Conservation (phyloP, 2,888 invertebrate species). For the Plagodis pulveraria region DNA sequence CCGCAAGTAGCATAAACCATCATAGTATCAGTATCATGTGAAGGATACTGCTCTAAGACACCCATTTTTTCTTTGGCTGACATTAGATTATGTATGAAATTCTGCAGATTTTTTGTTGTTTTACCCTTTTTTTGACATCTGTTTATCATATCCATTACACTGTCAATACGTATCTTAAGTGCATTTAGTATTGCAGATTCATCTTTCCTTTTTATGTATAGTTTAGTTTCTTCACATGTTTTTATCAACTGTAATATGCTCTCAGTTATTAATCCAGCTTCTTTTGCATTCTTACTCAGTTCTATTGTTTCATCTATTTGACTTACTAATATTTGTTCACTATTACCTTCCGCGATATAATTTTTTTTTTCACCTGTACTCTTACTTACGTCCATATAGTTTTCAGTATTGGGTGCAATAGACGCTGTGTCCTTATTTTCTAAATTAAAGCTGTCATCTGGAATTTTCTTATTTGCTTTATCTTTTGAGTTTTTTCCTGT, state of each 20-base stretch:
- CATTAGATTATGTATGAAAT: constrained; percentile 45
- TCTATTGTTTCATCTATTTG: constrained; percentile 46
- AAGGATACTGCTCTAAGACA: not conserved
- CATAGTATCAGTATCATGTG: constrained; percentile 5
- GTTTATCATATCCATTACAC: constrained; percentile 43
- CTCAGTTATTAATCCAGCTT: constrained; percentile 42
- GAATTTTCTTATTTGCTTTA: not conserved
- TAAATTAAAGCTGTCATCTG: too few species aligned
- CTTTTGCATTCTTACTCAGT: constrained; percentile 44
- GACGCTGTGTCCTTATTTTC: too few species aligned
- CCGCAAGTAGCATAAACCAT: constrained; percentile 6
- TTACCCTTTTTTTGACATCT: constrained; percentile 44
- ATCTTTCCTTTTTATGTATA: constrained; percentile 23
- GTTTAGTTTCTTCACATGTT: constrained; percentile 49
- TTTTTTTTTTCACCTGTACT: constrained; percentile 24
- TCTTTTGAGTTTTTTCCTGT: not conserved
- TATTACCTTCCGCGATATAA: not conserved
- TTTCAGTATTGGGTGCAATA: constrained; percentile 16
- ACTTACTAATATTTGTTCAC: constrained; percentile 33
- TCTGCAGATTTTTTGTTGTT: constrained; percentile 42
- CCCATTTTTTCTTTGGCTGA: constrained; percentile 42
- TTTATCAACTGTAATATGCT: constrained; percentile 49
- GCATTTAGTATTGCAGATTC: constrained; percentile 32
- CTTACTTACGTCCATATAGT: constrained; percentile 43
- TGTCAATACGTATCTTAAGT: constrained; percentile 43